phyloP scores from a whole-genome alignment of 2,113 vertebrate species.

The Empidonax traillii region DNA sequence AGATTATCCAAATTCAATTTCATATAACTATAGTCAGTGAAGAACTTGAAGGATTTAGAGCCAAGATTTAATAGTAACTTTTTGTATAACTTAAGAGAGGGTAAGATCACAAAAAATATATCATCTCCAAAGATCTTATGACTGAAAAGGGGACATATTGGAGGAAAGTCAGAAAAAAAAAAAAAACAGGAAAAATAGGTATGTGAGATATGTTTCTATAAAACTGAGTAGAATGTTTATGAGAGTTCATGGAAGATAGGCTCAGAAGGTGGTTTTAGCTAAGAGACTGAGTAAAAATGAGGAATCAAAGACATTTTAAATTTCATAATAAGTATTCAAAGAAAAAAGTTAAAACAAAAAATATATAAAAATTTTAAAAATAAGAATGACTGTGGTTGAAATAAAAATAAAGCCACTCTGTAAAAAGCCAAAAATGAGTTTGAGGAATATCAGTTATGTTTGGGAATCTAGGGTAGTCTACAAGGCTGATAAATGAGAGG shows the following conservation, averaged over 20 bases:
- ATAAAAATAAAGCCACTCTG: background rate
- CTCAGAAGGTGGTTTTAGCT: background rate
- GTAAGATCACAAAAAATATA: background rate
- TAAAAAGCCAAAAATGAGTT: background rate
- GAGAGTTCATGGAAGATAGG: background rate
- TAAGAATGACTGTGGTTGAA: background rate
- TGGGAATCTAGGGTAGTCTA: background rate
- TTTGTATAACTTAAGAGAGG: background rate
- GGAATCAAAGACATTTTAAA: background rate
- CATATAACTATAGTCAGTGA: background rate
- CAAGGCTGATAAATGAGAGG: background rate
- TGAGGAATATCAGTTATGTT: background rate
- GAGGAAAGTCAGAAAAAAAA: background rate
- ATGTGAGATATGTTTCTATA: background rate
- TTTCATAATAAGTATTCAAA: background rate
- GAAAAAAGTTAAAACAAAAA: background rate
- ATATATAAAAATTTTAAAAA: background rate
- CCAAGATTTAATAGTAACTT: background rate
- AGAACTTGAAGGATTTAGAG: background rate
- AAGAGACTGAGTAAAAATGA: background rate
- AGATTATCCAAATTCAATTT: background rate
- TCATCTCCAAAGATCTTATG: no score
- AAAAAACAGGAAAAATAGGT: background rate
- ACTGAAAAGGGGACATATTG: background rate
- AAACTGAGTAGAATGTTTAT: background rate